A percentile compares a stretch with the other conserved stretches of the same genome.
phyloP scores from a whole-genome alignment of 2,113 vertebrate genomes.

The Chionis minor region DNA sequence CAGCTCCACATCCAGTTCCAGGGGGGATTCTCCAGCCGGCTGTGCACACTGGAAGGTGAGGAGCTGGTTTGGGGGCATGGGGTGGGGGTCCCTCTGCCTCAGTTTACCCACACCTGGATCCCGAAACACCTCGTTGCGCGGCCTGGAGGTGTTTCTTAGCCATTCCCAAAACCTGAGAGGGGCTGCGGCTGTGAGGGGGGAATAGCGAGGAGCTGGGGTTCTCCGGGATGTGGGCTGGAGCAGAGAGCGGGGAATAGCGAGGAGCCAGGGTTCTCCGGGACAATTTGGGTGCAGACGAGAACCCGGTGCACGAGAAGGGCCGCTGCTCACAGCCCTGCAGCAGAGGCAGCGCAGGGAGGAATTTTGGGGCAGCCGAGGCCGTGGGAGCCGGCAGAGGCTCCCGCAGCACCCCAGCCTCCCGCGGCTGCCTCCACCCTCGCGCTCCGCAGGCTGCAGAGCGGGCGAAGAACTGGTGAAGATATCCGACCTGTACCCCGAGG shows the following conservation, averaged over 20 bases:
- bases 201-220: neutral
- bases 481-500: constrained; percentile 85
- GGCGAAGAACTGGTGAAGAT: constrained; percentile 69
- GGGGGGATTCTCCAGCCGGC: constrained; percentile 89
- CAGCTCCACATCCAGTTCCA: constrained; percentile 91
- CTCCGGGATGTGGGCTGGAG: neutral
- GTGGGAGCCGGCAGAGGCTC: fast-evolving
- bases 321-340: neutral
- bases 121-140: fast-evolving
- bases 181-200: neutral
- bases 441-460: constrained; percentile 75
- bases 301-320: no score
- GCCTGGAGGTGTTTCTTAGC: neutral
- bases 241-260: neutral
- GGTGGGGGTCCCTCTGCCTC: neutral
- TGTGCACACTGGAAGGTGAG: constrained; percentile 87
- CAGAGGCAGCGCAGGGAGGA: neutral
- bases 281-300: neutral
- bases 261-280: neutral
- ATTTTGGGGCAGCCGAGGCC: neutral
- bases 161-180: fast-evolving
- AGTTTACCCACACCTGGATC: neutral
- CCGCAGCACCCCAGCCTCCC: neutral
- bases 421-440: fast-evolving
- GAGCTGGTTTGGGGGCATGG: fast-evolving